Evolutionary conservation across 2,888 invertebrate genomes (phyloP), one percentile per base, ranked within the genome.

Genomic region (Diarsia brunnea): DNA sequence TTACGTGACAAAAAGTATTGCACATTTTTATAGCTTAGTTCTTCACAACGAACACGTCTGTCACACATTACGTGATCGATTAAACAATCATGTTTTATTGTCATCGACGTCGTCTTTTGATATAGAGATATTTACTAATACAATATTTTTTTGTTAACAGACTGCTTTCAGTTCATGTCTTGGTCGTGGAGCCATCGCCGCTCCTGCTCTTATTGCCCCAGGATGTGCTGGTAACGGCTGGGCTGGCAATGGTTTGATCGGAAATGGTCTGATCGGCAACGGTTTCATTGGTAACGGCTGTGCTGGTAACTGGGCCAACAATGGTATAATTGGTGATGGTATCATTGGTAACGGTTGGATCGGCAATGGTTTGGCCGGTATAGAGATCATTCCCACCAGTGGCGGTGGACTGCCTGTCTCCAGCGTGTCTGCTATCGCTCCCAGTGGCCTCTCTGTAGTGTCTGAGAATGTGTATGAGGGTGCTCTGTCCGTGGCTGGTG

Each of bases 401-500:
- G 70, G 61, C 24, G 70, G 70, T 38, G 70, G 49, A 24, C 24
- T 70, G 38, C 70, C 61, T 24, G 61, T 63, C 14, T 70, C 70
- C 24, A 70, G 61, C 31, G 2, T 14, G 12, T 70, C 70, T 49
- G 38, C n/a, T 14, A 38, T 49, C 8, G 69, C 47, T 70, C 70
- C 70, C 43, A 70, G 10, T 27, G 70, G 70, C 7, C 69, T 69
- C 43, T 58, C 69, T 3, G 21, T 69, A 14, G 21, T 27, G 1
- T 69, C 69, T 69, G 69, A 69, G 55, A 69, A 69, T 24, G 69
- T 58, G 21, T 69, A 27, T 69, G 58, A 58, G 84, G 94, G 94
- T 24, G 69, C 87, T 45, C 75, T 94, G 11, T 76, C 84, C 4
- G 90, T 92, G 4, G 85, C 85, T 21, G 94, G 94, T 64, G 88